Evolutionary conservation across 2,113 vertebrate species (phyloP).

Genomic region (Strix uralensis): DNA sequence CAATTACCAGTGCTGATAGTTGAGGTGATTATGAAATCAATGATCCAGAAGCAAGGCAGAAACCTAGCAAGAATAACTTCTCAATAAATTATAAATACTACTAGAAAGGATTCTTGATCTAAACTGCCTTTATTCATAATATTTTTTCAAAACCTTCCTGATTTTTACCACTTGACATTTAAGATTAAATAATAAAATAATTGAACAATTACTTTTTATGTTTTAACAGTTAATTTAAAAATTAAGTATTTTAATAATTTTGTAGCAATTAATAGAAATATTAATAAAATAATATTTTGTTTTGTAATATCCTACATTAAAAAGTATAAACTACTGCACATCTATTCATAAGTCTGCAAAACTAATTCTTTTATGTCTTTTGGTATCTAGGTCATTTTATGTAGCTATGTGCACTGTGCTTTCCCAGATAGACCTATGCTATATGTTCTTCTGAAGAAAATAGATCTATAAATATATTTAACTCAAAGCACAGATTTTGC

Average conservation of each 20-base stretch:
- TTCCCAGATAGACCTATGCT: not conserved
- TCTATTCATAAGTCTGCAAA: not conserved
- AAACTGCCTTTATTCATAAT: not conserved
- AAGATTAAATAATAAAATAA: not conserved
- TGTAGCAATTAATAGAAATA: too few relatives aligned
- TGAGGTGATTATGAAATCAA: not conserved
- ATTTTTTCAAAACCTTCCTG: not conserved
- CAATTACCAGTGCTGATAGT: not conserved
- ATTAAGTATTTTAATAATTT: not conserved
- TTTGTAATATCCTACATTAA: not conserved
- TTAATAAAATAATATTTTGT: not conserved
- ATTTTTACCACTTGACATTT: not conserved
- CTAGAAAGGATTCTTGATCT: not conserved
- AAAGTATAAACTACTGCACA: not conserved
- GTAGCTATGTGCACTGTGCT: not conserved
- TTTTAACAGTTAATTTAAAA: not conserved
- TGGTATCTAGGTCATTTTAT: not conserved
- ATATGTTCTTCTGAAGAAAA: not conserved
- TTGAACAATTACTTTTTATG: not conserved
- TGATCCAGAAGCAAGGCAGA: not conserved
- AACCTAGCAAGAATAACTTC: not conserved
- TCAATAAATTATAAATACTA: not conserved
- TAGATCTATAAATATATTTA: not conserved
- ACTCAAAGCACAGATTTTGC: not conserved
- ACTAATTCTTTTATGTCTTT: not conserved